A percentile compares a stretch with the other conserved stretches of the same genome.
These are phyloP conservation scores for Sinodicranocentrus sp. DNA, from an alignment of 2,888 invertebrate genomes.

Conservation along the genomic window DNA sequence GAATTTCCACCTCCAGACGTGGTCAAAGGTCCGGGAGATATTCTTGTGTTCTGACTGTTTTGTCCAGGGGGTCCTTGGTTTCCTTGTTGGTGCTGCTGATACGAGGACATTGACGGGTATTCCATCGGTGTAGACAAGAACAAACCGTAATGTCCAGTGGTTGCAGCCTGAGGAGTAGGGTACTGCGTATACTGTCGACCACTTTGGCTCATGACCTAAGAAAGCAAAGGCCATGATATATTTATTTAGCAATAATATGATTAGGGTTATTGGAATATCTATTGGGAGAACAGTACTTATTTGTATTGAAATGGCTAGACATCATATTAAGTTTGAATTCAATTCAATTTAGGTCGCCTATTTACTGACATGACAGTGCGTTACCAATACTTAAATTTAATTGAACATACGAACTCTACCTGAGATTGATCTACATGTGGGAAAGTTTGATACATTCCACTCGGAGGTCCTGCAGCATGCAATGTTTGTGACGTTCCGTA, in stretches of 20 bases:
- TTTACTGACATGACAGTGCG: too few relatives aligned
- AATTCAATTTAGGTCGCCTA: too few relatives aligned
- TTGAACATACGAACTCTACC: too few relatives aligned
- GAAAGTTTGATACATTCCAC: constrained; percentile 71
- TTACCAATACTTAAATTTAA: too few relatives aligned
- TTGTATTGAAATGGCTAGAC: too few relatives aligned
- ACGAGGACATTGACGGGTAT: constrained; percentile 50
- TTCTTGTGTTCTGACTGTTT: constrained; percentile 68
- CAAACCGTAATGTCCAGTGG: constrained; percentile 61
- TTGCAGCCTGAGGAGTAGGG: constrained; percentile 50
- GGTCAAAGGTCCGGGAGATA: constrained; percentile 72
- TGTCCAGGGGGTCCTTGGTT: constrained; percentile 60
- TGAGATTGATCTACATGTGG: constrained; percentile 68
- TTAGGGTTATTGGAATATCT: too few relatives aligned
- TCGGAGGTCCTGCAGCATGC: constrained; percentile 57
- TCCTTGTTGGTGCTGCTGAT: constrained; percentile 67
- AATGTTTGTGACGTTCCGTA: constrained; percentile 69
- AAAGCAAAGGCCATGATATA: too few relatives aligned
- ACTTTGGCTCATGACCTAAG: constrained; percentile 57
- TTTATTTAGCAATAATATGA: too few relatives aligned
- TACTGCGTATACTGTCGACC: constrained; percentile 65
- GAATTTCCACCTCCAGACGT: constrained; percentile 64
- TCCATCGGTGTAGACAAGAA: constrained; percentile 63
- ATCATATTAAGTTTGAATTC: too few relatives aligned
- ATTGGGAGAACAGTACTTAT: too few relatives aligned